Evolutionary conservation across 2,113 vertebrate species (phyloP).

Genomic region (Phoenicopterus ruber): DNA sequence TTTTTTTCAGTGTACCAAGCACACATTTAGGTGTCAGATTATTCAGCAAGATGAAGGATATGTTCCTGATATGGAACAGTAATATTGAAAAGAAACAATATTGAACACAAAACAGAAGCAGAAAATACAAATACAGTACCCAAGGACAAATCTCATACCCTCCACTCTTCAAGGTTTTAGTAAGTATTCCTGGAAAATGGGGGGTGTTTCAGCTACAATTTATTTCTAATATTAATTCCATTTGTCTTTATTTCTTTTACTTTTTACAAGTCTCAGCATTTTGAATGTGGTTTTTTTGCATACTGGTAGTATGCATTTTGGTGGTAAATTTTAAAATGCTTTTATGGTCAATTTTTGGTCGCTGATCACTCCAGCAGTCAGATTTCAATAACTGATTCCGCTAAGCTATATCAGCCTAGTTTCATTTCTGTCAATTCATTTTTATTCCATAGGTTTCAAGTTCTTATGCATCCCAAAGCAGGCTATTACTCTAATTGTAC

Average conservation of each 20-base stretch:
- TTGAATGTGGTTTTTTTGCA: neutral
- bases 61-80: neutral
- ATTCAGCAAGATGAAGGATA: neutral
- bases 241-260: neutral
- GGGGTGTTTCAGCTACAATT: neutral
- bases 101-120: neutral
- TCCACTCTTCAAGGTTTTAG: neutral
- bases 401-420: neutral
- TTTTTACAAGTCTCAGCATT: neutral
- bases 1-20: neutral
- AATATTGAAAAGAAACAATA: neutral
- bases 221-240: neutral
- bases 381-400: neutral
- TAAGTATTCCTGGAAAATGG: neutral
- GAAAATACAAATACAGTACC: neutral
- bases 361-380: neutral
- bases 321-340: neutral
- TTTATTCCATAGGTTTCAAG: neutral
- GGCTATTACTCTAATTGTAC: neutral
- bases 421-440: constrained; percentile 9
- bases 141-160: neutral
- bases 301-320: accelerated
- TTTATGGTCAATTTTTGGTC: neutral
- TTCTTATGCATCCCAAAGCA: neutral
- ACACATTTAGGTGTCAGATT: neutral